Conservation (phyloP, 2,797 vertebrate species). For the Alectoris magna region DNA sequence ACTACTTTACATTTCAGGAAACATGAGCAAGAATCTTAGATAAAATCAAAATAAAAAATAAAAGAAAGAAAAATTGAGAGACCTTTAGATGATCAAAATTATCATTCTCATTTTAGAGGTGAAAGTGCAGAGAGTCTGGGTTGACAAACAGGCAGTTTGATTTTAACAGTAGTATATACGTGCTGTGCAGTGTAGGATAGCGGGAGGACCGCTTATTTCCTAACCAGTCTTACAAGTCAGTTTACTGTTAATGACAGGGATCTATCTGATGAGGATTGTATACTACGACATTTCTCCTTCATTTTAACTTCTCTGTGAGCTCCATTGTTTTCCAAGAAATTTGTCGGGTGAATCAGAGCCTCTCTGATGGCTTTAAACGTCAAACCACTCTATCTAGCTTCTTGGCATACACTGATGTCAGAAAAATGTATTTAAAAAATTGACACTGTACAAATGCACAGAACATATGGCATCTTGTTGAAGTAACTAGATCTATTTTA, state of each 20-base stretch:
- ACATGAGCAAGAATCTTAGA: background rate
- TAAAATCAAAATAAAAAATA: background rate
- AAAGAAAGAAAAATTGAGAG: fast-evolving
- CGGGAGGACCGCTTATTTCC: background rate
- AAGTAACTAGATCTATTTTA: constrained; percentile 39
- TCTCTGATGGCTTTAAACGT: background rate
- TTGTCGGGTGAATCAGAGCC: background rate
- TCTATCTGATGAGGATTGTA: background rate
- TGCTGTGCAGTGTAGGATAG: background rate
- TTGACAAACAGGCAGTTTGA: background rate
- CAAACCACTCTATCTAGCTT: background rate
- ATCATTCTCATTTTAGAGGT: background rate
- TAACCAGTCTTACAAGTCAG: background rate
- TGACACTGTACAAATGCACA: constrained; percentile 8
- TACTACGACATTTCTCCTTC: background rate
- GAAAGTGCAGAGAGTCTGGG: background rate
- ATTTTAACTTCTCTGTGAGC: background rate
- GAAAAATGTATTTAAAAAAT: background rate
- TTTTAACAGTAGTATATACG: background rate
- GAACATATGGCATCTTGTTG: constrained; percentile 37
- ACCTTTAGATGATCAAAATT: background rate
- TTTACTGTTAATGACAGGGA: background rate
- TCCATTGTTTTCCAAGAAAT: background rate
- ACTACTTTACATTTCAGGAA: background rate
- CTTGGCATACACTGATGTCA: background rate